phyloP scores from a whole-genome alignment of 2,888 invertebrate genomes.

The Labia minor region DNA sequence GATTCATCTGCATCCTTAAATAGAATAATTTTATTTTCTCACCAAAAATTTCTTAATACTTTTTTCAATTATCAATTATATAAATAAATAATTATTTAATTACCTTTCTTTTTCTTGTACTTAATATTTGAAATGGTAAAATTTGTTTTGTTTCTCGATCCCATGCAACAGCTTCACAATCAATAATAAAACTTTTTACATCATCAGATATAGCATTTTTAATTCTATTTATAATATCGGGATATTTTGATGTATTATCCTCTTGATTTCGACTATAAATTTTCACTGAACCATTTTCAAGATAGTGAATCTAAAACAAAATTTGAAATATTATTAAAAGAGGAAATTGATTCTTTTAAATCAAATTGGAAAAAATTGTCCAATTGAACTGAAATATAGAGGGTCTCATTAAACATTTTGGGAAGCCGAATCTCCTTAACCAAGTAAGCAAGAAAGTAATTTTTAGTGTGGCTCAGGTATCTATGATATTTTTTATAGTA shows the following conservation, averaged over 20 bases:
- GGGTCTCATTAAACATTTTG: too few species aligned
- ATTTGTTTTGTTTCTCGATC: constrained; percentile 78
- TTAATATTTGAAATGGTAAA: constrained; percentile 89
- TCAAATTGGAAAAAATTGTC: too few species aligned
- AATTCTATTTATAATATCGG: constrained; percentile 75
- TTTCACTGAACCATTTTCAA: constrained; percentile 54
- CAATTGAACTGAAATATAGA: too few species aligned
- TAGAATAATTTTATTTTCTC: not conserved
- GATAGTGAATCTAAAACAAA: constrained; percentile 61
- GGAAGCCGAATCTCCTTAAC: too few species aligned
- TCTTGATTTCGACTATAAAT: constrained; percentile 95
- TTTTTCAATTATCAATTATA: constrained; percentile 14
- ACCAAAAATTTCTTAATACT: too few species aligned
- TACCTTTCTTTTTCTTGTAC: constrained; percentile 90
- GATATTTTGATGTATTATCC: constrained; percentile 88
- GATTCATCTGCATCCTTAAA: constrained; percentile 57
- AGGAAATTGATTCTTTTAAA: too few species aligned
- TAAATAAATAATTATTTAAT: not conserved
- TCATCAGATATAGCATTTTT: constrained; percentile 41
- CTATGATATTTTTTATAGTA: too few species aligned
- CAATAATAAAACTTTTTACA: constrained; percentile 77
- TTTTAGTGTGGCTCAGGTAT: too few species aligned
- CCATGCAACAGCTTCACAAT: constrained; percentile 97
- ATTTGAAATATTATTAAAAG: constrained; percentile 17
- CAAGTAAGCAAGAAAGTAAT: too few species aligned